phyloP scores from a whole-genome alignment of 2,113 vertebrate genomes.

The Sylvia atricapilla region DNA sequence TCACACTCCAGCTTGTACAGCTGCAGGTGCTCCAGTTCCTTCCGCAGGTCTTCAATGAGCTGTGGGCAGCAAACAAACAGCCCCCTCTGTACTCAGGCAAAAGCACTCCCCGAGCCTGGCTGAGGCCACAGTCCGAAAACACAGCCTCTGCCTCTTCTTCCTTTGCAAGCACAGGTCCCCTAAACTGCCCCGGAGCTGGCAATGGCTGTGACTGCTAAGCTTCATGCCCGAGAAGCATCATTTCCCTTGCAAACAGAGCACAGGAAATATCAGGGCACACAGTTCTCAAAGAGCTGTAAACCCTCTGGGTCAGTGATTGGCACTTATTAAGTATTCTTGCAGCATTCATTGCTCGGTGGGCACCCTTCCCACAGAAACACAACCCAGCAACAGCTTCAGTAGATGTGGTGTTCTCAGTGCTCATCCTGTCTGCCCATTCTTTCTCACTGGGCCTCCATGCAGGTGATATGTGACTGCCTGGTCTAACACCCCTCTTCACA shows the following conservation, averaged over 20 bases:
- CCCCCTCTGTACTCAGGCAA: neutral
- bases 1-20: conserved; percentile 92
- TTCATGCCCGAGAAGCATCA: neutral
- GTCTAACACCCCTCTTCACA: neutral
- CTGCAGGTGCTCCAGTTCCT: conserved; percentile 93
- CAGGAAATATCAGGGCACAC: neutral
- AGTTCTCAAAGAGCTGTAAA: neutral
- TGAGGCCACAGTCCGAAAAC: neutral
- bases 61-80: conserved; percentile 52
- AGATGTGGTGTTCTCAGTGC: neutral
- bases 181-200: neutral
- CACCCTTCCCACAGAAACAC: neutral
- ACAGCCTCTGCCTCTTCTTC: neutral
- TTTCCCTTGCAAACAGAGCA: neutral
- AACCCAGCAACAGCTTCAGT: neutral
- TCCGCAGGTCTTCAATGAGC: conserved; percentile 94
- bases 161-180: neutral
- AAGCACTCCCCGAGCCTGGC: neutral
- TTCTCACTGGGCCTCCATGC: neutral
- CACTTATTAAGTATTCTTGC: neutral
- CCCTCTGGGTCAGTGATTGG: neutral
- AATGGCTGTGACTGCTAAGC: neutral
- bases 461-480: fast-evolving
- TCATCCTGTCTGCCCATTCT: neutral
- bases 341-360: neutral